Evolutionary conservation across 2,113 vertebrate species (phyloP), one percentile per base, ranked within the genome.

Genomic region (Hippocampus barbouri): DNA sequence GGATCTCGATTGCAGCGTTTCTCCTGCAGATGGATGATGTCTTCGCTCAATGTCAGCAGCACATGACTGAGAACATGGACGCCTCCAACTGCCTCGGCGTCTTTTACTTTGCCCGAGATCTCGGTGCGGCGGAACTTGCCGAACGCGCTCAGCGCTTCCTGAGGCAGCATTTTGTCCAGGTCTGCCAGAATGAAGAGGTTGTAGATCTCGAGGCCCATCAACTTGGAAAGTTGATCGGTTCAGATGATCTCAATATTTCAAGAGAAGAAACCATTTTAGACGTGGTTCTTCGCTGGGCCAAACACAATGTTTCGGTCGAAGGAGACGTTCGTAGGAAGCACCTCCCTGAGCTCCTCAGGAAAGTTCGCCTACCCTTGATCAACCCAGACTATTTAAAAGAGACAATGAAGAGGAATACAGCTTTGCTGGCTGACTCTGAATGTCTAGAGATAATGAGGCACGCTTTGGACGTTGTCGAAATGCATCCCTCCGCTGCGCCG

Each of bases 21-120:
- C 94, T 98, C 56, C 89, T 97, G 88, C 97, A 98, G 87, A 95
- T 99, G 94, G 97, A 99, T 61, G 94, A 95, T 0, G 92, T 98
- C 34, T 98, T 94, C 70, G 71, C 0, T 0, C 87, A 87, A 69
- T 99, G 97, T 68, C 94, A 95, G 76, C 90, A 85, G 69, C 96
- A 97, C 83, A 97, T 99, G 96, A 93, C 88, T 40, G 94, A 94
- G 70, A 95, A 97, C 62, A 98, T 98, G 96, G 97, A 99, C 63
- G 91, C 93, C 54, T 95, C 95, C 74, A 99, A 99, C 86, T 98
- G 96, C 34, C 85, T 99, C 8, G 97, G 97, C 21, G 92, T 99
- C 82, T 94, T 95, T 84, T 93, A 95, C 73, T 98, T 98, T 80
- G 95, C 96, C 38, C 94, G 93, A 78, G 95, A 97, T 64, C 94